phyloP scores from a whole-genome alignment of 1,140 invertebrate genomes.

The Lucilia cuprina region DNA sequence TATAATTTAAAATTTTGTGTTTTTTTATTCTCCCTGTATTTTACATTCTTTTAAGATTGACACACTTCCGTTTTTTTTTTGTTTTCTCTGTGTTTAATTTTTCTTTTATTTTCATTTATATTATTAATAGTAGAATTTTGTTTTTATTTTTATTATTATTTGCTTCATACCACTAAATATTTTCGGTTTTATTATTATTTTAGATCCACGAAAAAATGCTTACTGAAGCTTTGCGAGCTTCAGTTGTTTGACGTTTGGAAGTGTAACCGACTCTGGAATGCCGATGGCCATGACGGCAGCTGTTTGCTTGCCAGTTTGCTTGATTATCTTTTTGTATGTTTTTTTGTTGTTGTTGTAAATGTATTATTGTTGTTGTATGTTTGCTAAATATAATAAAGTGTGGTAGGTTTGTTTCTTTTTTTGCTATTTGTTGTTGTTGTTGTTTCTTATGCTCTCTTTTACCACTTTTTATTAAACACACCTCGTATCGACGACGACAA shows the following conservation, averaged over 20 bases:
- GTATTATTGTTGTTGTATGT: not conserved
- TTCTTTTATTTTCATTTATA: not conserved
- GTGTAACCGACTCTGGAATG: conserved; percentile 34
- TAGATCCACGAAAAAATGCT: conserved; percentile 7
- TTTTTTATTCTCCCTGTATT: not conserved
- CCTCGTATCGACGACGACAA: conserved; percentile 4
- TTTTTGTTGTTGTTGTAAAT: too few relatives aligned
- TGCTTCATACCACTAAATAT: conserved; percentile 21
- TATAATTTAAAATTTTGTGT: not conserved
- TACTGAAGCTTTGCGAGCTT: conserved; percentile 25
- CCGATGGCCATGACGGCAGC: conserved; percentile 33
- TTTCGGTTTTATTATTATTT: not conserved
- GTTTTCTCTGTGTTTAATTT: not conserved
- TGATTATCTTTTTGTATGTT: not conserved
- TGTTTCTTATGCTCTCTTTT: not conserved
- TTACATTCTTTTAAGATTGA: not conserved
- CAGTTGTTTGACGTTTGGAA: conserved; percentile 33
- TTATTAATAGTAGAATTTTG: not conserved
- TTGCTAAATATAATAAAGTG: conserved; percentile 30
- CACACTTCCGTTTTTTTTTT: not conserved
- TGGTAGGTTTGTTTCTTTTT: conserved; percentile 18
- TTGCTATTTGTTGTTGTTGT: not conserved
- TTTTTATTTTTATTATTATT: not conserved
- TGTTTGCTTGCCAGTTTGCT: conserved; percentile 12
- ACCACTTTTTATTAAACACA: conserved; percentile 20